Evolutionary conservation across 2,888 invertebrate species (phyloP), one percentile per base, ranked within the genome.

Genomic region (Lucinisca nassula): DNA sequence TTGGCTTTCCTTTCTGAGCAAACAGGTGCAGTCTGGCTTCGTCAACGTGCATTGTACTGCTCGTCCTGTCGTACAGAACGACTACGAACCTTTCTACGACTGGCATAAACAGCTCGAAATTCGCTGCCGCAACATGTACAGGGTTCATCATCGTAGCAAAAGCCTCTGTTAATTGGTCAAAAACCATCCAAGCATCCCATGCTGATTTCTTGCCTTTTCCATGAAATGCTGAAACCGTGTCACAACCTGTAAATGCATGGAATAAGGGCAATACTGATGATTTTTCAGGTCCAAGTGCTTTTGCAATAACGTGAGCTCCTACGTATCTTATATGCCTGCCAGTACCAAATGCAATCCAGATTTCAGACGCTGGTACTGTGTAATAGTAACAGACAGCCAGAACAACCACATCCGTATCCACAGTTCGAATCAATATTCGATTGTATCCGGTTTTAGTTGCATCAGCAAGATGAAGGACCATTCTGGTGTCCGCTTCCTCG

Each of bases 161-260:
- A 17, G 75, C 61, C 4, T 38, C 76, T 24, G 90, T 55, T 51
- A 38, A 61, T 10, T 92, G 89, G 37, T 24, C 37, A 80, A 32
- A 88, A 8, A 85, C 81, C 84, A 85, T 75, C 88, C 86, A 90
- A 38, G 82, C 84, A 32, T 91, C 82, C 89, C 84, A 92, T 35
- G 89, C 90, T 4, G 80, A 72, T 70, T 85, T 88, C 76, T 92
- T 88, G 24, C 82, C 88, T 82, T 89, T 88, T 1, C 90, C 87
- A 55, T 55, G 30, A 75, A 91, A 92, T 12, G 82, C 80, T 14
- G 81, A 91, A 6, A 86, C 86, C 10, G 85, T 73, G 81, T 92
- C 88, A 73, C 88, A 92, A 0, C 88, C 92, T 40, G 91, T 89
- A 58, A 92, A 90, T 4, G 85, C 76, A 73, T 89, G 90, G 58